These are phyloP conservation scores for Empidonax alnorum DNA, from an alignment of 2,113 vertebrate species.

Conservation along the genomic window DNA sequence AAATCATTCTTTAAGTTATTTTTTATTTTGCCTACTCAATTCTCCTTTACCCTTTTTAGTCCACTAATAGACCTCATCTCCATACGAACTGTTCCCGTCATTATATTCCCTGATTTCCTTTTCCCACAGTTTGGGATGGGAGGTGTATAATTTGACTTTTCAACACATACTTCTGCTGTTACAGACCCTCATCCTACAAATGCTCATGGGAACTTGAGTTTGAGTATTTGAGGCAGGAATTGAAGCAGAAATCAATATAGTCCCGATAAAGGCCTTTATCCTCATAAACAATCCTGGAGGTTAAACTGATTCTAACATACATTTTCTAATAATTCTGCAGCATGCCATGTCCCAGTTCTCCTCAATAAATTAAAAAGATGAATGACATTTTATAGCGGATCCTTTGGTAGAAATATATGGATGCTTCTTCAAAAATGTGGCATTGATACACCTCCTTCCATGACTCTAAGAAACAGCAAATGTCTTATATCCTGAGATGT, in stretches of 20 bases:
- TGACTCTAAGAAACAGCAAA: not conserved
- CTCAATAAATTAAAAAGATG: not conserved
- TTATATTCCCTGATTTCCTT: not conserved
- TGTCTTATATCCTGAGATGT: not conserved
- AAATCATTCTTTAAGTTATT: not conserved
- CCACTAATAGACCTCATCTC: not conserved
- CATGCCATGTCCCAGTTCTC: not conserved
- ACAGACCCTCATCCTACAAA: not conserved
- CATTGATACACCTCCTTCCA: not conserved
- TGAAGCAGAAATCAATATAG: not conserved
- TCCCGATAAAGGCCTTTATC: not conserved
- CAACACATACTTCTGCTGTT: not conserved
- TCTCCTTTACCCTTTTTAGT: not conserved
- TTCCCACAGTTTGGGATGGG: not conserved
- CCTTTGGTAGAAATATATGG: not conserved
- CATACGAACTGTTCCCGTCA: not conserved
- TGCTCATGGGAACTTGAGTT: not conserved
- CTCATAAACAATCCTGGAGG: not conserved
- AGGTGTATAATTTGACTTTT: not conserved
- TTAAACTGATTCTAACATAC: not conserved
- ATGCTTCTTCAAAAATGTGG: not conserved
- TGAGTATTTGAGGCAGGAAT: not conserved
- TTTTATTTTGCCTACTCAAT: not conserved
- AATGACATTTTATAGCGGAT: not conserved
- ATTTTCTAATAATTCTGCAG: not conserved